Conservation (phyloP, 2,888 invertebrate species). For the Penaeus monodon region DNA sequence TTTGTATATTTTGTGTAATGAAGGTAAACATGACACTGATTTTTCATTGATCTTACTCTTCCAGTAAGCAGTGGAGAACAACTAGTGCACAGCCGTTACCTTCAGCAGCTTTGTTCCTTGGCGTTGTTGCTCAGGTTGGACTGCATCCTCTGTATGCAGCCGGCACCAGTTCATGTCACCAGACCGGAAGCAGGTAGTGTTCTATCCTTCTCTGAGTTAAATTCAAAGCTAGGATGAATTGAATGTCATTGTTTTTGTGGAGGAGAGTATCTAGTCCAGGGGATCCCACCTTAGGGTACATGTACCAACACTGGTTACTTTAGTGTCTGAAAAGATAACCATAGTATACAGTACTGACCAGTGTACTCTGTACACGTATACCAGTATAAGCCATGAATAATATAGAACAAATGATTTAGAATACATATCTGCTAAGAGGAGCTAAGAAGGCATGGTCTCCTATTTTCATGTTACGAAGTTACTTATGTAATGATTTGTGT, state of each 20-base stretch:
- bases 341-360: no score
- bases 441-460: no score
- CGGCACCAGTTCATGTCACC: conserved; percentile 72
- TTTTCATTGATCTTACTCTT: conserved; percentile 48
- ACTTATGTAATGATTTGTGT: no score
- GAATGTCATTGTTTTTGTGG: not conserved
- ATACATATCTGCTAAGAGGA: no score
- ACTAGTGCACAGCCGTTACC: conserved; percentile 75
- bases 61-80: conserved; percentile 75
- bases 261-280: no score
- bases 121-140: conserved; percentile 74
- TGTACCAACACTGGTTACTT: no score
- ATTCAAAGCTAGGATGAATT: not conserved
- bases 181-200: conserved; percentile 47
- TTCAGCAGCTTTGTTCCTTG: conserved; percentile 75
- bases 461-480: no score
- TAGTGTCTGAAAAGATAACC: no score
- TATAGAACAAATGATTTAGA: no score
- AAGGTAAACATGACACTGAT: not conserved
- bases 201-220: not conserved
- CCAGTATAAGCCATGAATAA: no score
- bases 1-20: not conserved
- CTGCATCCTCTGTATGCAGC: conserved; percentile 72
- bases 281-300: no score
- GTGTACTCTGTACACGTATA: no score